Conservation (phyloP, 1,140 invertebrate species). For the Aplysia californica region DNA sequence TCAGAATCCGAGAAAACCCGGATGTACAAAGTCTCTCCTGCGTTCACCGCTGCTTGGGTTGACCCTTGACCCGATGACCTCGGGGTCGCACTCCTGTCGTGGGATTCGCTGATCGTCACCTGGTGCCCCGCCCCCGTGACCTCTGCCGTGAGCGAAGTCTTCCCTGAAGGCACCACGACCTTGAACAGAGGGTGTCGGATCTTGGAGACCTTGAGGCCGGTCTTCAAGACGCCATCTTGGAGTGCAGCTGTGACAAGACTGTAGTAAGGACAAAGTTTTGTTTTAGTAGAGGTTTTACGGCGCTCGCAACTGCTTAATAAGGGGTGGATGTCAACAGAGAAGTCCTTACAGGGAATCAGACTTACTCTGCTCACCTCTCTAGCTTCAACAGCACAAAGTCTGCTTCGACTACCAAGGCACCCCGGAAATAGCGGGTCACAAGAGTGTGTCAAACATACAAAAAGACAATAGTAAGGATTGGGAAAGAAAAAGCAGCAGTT, state of each 20-base stretch:
- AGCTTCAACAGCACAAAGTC: background rate
- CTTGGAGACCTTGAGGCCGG: slow-evolving; percentile 1
- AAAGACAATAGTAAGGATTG: too few species aligned
- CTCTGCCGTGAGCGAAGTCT: background rate
- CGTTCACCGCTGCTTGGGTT: background rate
- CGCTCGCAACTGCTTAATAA: background rate
- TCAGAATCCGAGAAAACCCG: too few species aligned
- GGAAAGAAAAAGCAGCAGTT: too few species aligned
- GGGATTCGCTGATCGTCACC: background rate
- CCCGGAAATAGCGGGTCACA: background rate
- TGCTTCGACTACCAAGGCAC: too few species aligned
- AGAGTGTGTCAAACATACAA: background rate
- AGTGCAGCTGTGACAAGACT: background rate
- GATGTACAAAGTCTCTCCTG: background rate
- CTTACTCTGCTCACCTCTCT: background rate
- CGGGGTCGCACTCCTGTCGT: background rate
- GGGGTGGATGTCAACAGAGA: background rate
- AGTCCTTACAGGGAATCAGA: background rate
- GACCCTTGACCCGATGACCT: background rate
- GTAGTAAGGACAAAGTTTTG: background rate
- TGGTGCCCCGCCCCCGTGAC: background rate
- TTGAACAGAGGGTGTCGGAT: background rate
- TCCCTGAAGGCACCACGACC: background rate
- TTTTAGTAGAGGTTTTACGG: background rate
- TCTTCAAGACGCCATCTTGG: background rate